Base-by-base conservation (phyloP, 2,113 vertebrate species). In the Tyto alba region DNA sequence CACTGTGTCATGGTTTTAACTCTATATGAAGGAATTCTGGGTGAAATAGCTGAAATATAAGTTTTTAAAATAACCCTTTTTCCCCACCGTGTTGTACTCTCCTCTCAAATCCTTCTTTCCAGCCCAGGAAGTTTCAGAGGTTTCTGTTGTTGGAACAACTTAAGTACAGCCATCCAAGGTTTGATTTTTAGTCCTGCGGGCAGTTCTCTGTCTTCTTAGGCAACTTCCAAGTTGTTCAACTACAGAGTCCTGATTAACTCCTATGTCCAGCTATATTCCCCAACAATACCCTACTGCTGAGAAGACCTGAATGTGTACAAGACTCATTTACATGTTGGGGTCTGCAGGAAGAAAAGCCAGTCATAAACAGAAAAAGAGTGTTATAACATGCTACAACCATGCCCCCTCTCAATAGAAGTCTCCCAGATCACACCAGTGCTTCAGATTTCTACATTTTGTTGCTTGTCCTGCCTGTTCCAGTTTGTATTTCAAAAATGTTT, bases 291-390 rank as follows among this genome's bases (percentile, higher is more conserved):
- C 11, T 52, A 21, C 6, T 3, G 5, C 23, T 89, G 41, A 63
- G 63, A 87, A 89, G 11, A n/a, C 5, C 2, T n/a, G 16, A 14
- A 60, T 74, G 16, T 34, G 18, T 8, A 71, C 6, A 27, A 75
- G 13, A 19, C 3, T 55, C 4, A 13, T 68, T 72, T 59, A 38
- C 1, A 0, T 47, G 1, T 13, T 47, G 60, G 3, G 20, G 13
- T 68, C 10, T 52, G n/a, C 13, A 41, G n/a, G 59, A 91, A 91
- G 17, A 55, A 72, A 83, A 71, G 4, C 1, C n/a, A 48, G 13
- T 38, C 16, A 48, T 16, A 75, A 72, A 4, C 22, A 45, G 9
- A 2, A 52, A 56, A 76, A 89, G 3, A 2, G 1, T 55, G 13
- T 32, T 7, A 47, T 56, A 18, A 26, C 14, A 30, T 47, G 7